These are phyloP conservation scores for Dendrocincla fuliginosa DNA, from an alignment of 2,797 vertebrate genomes.

Conservation along the genomic window DNA sequence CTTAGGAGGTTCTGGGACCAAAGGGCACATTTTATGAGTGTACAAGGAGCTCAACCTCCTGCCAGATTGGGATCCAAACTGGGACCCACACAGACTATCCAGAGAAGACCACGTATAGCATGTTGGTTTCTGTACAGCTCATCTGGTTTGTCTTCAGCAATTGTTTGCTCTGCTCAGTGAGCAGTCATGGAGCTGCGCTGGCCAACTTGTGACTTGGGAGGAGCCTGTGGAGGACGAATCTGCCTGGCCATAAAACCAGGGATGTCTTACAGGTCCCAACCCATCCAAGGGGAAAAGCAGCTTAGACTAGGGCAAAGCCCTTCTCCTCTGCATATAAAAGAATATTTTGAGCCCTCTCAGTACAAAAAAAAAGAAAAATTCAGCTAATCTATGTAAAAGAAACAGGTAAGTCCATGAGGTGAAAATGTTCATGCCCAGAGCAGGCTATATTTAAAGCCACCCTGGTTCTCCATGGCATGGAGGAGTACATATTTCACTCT, in stretches of 20 bases:
- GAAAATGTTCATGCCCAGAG: neutral
- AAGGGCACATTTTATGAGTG: neutral
- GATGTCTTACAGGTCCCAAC: neutral
- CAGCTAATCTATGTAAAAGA: neutral
- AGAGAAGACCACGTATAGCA: fast-evolving
- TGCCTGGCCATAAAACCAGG: neutral
- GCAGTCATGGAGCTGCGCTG: neutral
- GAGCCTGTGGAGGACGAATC: neutral
- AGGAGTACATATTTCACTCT: fast-evolving
- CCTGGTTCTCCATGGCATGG: fast-evolving
- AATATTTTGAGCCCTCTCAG: neutral
- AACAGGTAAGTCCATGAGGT: neutral
- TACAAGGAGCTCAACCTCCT: neutral
- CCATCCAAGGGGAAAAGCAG: neutral
- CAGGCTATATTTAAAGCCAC: neutral
- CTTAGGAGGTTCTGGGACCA: neutral
- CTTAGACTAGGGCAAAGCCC: neutral
- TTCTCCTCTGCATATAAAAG: neutral
- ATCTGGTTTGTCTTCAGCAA: neutral
- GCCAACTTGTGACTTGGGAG: neutral
- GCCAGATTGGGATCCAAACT: neutral
- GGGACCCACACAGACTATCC: neutral
- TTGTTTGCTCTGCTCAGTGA: neutral
- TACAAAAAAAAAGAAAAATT: neutral
- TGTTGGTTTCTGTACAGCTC: neutral